Evolutionary conservation across 2,113 vertebrate genomes (phyloP), one percentile per base, ranked within the genome.

Genomic region (Centropus bengalensis): DNA sequence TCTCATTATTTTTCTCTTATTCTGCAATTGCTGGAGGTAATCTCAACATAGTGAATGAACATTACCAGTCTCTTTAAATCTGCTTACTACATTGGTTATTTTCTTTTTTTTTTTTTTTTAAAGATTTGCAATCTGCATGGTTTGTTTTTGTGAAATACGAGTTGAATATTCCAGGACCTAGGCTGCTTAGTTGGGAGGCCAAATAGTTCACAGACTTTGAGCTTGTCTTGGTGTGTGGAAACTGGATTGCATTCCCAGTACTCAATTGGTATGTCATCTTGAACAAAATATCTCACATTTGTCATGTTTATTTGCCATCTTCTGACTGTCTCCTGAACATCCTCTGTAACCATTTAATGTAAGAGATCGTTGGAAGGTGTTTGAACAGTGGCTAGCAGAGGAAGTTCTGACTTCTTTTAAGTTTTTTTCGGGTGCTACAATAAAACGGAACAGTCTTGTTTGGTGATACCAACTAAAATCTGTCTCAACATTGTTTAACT

Each of bases 21-120:
- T 95, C 59, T 85, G 79, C 59, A 82, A 12, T 91, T 82, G 94
- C 86, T 96, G 82, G 86, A 94, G 90, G 89, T 93, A 88, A 93
- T 86, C 89, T 95, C 94, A 89, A 32, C 90, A 88, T 78, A 78
- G 67, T 68, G 64, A 89, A 79, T 93, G 80, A 92, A 86, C 73
- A 88, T 89, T 59, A 84, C 45, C 82, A 93, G 82, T 90, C 93
- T 82, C 23, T 44, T 87, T 68, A n/a, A 82, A 94, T 96, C 89
- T 95, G 73, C 62, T 60, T 82, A 56, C 56, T 40, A 40, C 40
- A 49, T 92, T 33, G 64, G 49, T 90, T 96, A 68, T 69, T 81
- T 93, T 74, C 20, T 91, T 85, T 90, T 36, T 36, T 36, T 36
- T 36, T 36, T 36, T 36, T 36, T 80, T 24, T 19, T 54, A n/a